Evolutionary conservation across 2,888 invertebrate genomes (phyloP).

Genomic region (Eueremaeus valkanovi): DNA sequence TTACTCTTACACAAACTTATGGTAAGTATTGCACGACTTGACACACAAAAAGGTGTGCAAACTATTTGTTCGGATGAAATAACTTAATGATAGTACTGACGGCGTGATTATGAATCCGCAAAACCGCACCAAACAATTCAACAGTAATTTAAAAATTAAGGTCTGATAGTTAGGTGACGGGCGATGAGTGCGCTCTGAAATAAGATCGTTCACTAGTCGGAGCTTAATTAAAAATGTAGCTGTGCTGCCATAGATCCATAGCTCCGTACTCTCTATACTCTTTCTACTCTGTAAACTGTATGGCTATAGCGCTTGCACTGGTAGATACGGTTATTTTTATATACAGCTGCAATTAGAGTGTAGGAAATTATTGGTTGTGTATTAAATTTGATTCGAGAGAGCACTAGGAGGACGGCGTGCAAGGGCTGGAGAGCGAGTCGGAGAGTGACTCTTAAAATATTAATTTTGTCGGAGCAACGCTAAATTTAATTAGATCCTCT

Average conservation of each 20-base stretch:
- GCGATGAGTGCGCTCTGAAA: conserved; percentile 8
- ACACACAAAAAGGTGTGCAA: conserved; percentile 6
- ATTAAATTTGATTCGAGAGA: conserved; percentile 40
- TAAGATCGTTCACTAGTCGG: conserved; percentile 19
- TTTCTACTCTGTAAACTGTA: too few species aligned
- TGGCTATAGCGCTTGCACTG: conserved; percentile 29
- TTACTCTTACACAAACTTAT: background rate
- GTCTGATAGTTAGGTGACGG: background rate
- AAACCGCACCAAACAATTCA: conserved; percentile 24
- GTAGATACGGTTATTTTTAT: background rate
- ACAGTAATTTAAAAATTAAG: conserved; percentile 24
- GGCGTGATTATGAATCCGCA: background rate
- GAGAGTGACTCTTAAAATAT: conserved; percentile 39
- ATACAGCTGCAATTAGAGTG: conserved; percentile 37
- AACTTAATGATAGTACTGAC: background rate
- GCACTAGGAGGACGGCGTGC: background rate
- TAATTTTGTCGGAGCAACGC: conserved; percentile 40
- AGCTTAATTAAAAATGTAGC: conserved; percentile 39
- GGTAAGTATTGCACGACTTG: conserved; percentile 13
- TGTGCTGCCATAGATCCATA: background rate
- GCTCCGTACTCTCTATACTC: too few species aligned
- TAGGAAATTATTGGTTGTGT: conserved; percentile 40
- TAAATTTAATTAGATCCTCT: conserved; percentile 41
- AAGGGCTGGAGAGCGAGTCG: background rate
- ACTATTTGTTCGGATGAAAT: background rate